A percentile compares a stretch with the other conserved stretches of the same genome.
Evolutionary conservation across 2,888 invertebrate species (phyloP).

Genomic region (Terebella lapidaria): DNA sequence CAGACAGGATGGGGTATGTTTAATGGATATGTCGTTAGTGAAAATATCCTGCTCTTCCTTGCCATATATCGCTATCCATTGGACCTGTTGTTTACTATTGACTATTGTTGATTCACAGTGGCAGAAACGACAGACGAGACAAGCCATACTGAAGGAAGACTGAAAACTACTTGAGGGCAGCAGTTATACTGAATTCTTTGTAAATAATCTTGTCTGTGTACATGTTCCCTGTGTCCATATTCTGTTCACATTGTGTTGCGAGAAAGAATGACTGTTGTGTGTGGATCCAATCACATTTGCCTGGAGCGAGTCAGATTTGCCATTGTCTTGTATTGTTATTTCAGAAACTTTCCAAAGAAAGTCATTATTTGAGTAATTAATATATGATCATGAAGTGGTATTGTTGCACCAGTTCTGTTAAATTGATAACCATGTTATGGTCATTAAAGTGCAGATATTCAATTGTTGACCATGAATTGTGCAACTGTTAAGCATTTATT

Average conservation of each 20-base stretch:
- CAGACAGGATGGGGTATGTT: neutral
- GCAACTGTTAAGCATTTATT: neutral
- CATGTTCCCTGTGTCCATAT: no score
- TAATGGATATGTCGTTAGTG: neutral
- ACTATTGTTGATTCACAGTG: neutral
- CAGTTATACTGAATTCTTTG: no score
- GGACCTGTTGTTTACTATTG: no score
- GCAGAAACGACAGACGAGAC: neutral
- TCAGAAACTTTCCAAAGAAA: neutral
- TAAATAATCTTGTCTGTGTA: no score
- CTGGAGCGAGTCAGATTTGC: neutral
- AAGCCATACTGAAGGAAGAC: constrained; percentile 1
- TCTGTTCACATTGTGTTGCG: no score
- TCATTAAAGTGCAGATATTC: no score
- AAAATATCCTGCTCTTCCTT: neutral
- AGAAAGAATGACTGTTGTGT: neutral
- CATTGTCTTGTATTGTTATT: neutral
- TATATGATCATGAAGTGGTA: neutral
- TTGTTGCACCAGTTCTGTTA: no score
- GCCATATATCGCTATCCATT: neutral
- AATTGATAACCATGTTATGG: no score
- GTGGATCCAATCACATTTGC: neutral
- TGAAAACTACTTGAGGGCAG: no score
- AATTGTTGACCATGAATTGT: neutral
- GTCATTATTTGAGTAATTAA: neutral